A percentile compares a stretch with the other conserved stretches of the same genome.
phyloP scores from a whole-genome alignment of 2,113 vertebrate species.

The Ictalurus furcatus region DNA sequence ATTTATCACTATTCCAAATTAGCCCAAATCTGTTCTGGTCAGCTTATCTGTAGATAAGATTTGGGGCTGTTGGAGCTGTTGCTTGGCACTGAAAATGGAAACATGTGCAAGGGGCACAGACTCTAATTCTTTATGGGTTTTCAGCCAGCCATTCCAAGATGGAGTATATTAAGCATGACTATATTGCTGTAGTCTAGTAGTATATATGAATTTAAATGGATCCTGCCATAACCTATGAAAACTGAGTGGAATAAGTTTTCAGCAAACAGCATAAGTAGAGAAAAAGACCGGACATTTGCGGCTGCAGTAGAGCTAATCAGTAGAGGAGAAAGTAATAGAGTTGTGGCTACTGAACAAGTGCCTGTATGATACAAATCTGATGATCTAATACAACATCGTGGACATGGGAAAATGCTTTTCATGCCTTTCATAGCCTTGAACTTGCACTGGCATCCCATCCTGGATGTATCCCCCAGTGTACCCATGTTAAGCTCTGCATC shows the following conservation, averaged over 20 bases:
- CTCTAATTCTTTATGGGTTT: neutral
- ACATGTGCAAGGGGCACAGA: neutral
- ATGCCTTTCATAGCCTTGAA: neutral
- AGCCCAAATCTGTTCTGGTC: neutral
- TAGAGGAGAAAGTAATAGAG: neutral
- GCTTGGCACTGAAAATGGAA: neutral
- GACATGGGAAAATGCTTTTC: neutral
- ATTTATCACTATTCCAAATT: neutral
- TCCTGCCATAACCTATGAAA: neutral
- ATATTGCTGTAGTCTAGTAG: neutral
- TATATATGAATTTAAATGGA: neutral
- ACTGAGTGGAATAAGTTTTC: neutral
- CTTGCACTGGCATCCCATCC: neutral
- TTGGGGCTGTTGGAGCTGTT: neutral
- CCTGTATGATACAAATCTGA: neutral
- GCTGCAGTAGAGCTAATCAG: neutral
- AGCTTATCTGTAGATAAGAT: neutral
- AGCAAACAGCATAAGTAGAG: neutral
- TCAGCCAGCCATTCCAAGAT: neutral
- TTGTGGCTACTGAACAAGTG: neutral
- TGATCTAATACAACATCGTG: neutral
- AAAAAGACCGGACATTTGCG: neutral
- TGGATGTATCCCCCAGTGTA: neutral
- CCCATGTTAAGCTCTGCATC: neutral
- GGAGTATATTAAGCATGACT: neutral